These are phyloP conservation scores for Stenolophus ochropezus DNA, from an alignment of 2,888 invertebrate species.

Conservation along the genomic window DNA sequence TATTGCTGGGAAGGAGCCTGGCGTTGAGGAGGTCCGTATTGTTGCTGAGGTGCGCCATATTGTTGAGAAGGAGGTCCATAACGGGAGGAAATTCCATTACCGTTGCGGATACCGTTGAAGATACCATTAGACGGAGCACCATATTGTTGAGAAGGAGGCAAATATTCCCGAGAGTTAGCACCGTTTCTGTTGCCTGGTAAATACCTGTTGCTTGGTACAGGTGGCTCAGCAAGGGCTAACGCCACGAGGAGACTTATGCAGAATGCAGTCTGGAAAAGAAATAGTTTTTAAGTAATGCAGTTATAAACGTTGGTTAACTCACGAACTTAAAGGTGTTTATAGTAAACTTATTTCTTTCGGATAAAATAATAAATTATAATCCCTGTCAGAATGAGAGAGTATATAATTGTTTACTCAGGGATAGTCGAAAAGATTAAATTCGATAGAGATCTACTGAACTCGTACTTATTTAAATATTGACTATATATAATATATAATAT, in stretches of 20 bases:
- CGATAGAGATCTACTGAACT: too few species aligned
- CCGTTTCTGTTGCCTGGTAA: slow-evolving; percentile 61
- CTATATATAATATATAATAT: too few species aligned
- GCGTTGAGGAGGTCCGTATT: slow-evolving; percentile 49
- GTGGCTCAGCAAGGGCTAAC: slow-evolving; percentile 48
- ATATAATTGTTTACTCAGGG: too few species aligned
- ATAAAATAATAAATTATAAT: too few species aligned
- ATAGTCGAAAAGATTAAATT: too few species aligned
- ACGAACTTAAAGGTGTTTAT: too few species aligned
- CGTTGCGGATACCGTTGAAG: slow-evolving; percentile 40
- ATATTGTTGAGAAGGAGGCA: slow-evolving; percentile 59
- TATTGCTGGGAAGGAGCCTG: slow-evolving; percentile 61
- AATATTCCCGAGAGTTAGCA: slow-evolving; percentile 22
- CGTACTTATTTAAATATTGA: too few species aligned
- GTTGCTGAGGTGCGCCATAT: neutral
- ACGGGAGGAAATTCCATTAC: neutral
- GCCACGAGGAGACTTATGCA: slow-evolving; percentile 42
- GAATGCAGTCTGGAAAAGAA: slow-evolving; percentile 30
- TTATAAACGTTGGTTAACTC: too few species aligned
- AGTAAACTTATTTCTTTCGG: too few species aligned
- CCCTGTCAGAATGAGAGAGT: too few species aligned
- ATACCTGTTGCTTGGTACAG: slow-evolving; percentile 51
- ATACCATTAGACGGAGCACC: slow-evolving; percentile 46
- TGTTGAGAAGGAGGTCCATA: slow-evolving; percentile 50
- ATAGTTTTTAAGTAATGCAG: too few species aligned